phyloP scores from a whole-genome alignment of 2,888 invertebrate genomes.

The Pristionchus entomophagus region DNA sequence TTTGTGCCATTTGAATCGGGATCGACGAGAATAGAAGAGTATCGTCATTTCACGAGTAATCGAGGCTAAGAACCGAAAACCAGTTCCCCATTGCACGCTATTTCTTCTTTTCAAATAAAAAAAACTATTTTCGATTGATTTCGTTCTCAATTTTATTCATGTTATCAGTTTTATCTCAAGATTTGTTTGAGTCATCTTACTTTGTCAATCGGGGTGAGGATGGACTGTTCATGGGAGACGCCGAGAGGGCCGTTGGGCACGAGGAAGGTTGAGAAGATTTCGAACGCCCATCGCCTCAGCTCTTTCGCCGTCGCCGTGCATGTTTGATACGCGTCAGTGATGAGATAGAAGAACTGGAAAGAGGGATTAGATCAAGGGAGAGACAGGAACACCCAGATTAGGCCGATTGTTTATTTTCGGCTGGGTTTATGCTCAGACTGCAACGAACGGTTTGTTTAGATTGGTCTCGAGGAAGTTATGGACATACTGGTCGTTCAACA shows the following conservation, averaged over 20 bases:
- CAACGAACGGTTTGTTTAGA: neutral
- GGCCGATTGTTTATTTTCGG: neutral
- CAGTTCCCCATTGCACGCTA: too few relatives aligned
- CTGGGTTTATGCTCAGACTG: neutral
- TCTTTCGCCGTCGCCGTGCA: constrained; percentile 85
- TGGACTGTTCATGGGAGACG: constrained; percentile 70
- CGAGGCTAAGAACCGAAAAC: too few relatives aligned
- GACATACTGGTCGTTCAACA: neutral
- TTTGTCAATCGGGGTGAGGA: constrained; percentile 73
- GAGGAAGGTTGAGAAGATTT: constrained; percentile 78
- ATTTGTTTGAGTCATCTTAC: constrained; percentile 43
- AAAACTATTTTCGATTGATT: too few relatives aligned
- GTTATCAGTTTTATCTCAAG: too few relatives aligned
- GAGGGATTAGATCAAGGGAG: neutral
- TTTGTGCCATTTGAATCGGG: neutral
- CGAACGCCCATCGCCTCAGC: constrained; percentile 98
- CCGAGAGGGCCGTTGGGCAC: constrained; percentile 74
- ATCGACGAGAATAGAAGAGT: neutral
- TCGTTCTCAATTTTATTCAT: too few relatives aligned
- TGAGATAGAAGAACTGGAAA: constrained; percentile 86
- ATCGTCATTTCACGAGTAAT: neutral
- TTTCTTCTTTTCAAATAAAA: too few relatives aligned
- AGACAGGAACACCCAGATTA: neutral
- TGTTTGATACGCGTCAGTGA: constrained; percentile 89
- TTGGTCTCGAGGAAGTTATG: neutral